Evolutionary conservation across 2,797 vertebrate species (phyloP).

Genomic region (Lophius americanus): DNA sequence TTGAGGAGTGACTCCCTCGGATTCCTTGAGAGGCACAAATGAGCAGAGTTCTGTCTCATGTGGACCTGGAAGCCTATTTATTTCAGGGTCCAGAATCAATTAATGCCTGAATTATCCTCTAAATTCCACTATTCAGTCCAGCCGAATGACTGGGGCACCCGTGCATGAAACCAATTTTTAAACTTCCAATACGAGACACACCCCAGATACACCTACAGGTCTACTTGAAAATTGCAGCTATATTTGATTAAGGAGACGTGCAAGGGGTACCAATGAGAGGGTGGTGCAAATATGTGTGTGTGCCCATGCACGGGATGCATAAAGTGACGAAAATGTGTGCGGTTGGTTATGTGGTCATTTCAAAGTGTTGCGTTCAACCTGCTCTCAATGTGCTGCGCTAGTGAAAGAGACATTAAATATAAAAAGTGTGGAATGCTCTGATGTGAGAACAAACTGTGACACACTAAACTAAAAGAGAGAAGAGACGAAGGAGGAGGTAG

Average conservation of each 20-base stretch:
- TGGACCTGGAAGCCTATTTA: slow-evolving; percentile 78
- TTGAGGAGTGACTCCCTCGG: slow-evolving; percentile 23
- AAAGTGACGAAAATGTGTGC: slow-evolving; percentile 17
- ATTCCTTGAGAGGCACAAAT: slow-evolving; percentile 55
- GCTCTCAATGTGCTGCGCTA: slow-evolving; percentile 30
- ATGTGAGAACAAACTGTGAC: slow-evolving; percentile 47
- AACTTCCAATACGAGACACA: slow-evolving; percentile 70
- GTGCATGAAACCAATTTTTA: slow-evolving; percentile 83
- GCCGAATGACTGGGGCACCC: slow-evolving; percentile 78
- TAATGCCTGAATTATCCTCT: slow-evolving; percentile 82
- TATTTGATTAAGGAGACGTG: slow-evolving; percentile 22
- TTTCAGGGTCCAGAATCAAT: slow-evolving; percentile 83
- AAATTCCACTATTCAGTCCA: slow-evolving; percentile 78
- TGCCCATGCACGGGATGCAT: background rate
- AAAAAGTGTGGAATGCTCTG: slow-evolving; percentile 49
- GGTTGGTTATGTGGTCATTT: slow-evolving; percentile 21
- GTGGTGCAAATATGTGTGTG: slow-evolving; percentile 4
- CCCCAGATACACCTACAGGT: slow-evolving; percentile 67
- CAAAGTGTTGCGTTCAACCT: slow-evolving; percentile 34
- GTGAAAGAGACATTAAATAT: slow-evolving; percentile 30
- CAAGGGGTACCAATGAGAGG: background rate
- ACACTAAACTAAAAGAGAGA: slow-evolving; percentile 34
- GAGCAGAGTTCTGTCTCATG: slow-evolving; percentile 59
- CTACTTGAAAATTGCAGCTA: slow-evolving; percentile 50
- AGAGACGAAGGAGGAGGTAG: slow-evolving; percentile 10